phyloP scores from a whole-genome alignment of 1,140 invertebrate genomes.

The Leptopilina boulardi region DNA sequence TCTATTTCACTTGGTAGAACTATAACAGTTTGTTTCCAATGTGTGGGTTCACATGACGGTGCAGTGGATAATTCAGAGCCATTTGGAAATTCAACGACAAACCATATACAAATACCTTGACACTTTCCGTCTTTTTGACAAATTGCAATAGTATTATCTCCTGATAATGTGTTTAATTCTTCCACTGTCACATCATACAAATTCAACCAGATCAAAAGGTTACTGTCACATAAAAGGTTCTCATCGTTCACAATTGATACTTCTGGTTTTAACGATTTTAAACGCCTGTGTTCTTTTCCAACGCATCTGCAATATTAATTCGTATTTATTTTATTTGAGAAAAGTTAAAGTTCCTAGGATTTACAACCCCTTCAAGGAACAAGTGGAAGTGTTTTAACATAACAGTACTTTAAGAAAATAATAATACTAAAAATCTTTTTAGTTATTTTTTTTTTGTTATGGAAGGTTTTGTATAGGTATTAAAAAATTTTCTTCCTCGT shows the following conservation, averaged over 20 bases:
- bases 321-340: slow-evolving; percentile 27
- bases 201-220: slow-evolving; percentile 86
- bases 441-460: no score
- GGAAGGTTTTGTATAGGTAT: no score
- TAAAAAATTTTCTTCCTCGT: no score
- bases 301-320: slow-evolving; percentile 56
- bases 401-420: no score
- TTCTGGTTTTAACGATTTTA: slow-evolving; percentile 68
- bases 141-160: slow-evolving; percentile 74
- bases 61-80: slow-evolving; percentile 84
- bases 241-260: slow-evolving; percentile 62
- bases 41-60: slow-evolving; percentile 86
- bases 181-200: slow-evolving; percentile 82
- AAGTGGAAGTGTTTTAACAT: no score
- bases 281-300: slow-evolving; percentile 59
- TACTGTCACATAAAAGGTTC: slow-evolving; percentile 74
- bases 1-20: slow-evolving; percentile 83
- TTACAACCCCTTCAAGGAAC: no score
- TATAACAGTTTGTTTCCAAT: slow-evolving; percentile 98
- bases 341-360: no score
- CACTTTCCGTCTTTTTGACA: slow-evolving; percentile 79
- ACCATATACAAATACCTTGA: slow-evolving; percentile 93
- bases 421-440: no score
- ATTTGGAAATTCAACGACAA: slow-evolving; percentile 84
- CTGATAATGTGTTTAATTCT: slow-evolving; percentile 87